Evolutionary conservation across 2,888 invertebrate genomes (phyloP).

Genomic region (Pterostichus niger): DNA sequence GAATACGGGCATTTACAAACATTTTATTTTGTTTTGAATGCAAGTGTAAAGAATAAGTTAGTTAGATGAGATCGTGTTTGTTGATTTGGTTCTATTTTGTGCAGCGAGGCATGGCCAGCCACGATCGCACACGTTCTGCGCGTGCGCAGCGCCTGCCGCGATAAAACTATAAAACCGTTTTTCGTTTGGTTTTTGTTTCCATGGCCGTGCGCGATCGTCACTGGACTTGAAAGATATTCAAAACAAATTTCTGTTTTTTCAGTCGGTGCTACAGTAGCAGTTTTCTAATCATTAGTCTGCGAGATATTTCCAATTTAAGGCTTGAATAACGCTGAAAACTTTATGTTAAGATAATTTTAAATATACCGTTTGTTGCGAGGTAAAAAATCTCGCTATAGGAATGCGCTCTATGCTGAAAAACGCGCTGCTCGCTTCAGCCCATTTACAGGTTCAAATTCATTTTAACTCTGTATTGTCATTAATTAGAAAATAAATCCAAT

Average conservation of each 20-base stretch:
- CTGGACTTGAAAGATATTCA: conserved; percentile 66
- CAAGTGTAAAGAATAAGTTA: conserved; percentile 4
- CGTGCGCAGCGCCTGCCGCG: conserved; percentile 48
- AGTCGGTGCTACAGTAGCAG: conserved; percentile 1
- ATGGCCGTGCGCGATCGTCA: conserved; percentile 57
- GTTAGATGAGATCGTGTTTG: neutral
- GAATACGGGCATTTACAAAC: conserved; percentile 10
- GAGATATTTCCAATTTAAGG: conserved; percentile 65
- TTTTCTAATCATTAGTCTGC: conserved; percentile 59
- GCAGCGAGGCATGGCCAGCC: conserved; percentile 12
- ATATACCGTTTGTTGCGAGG: conserved; percentile 48
- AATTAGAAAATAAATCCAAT: conserved; percentile 50
- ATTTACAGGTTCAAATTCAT: conserved; percentile 31
- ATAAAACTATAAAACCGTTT: conserved; percentile 61
- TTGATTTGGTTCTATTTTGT: conserved; percentile 34
- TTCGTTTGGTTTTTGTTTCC: conserved; percentile 34
- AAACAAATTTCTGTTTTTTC: conserved; percentile 64
- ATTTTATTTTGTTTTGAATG: conserved; percentile 2
- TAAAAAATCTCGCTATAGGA: conserved; percentile 37
- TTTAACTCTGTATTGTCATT: conserved; percentile 44
- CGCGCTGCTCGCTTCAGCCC: neutral
- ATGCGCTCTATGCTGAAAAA: conserved; percentile 20
- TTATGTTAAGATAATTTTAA: conserved; percentile 61
- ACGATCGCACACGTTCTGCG: conserved; percentile 43
- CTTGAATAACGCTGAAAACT: conserved; percentile 59